Evolutionary conservation across 2,888 invertebrate species (phyloP).

Genomic region (Germaria angustata): DNA sequence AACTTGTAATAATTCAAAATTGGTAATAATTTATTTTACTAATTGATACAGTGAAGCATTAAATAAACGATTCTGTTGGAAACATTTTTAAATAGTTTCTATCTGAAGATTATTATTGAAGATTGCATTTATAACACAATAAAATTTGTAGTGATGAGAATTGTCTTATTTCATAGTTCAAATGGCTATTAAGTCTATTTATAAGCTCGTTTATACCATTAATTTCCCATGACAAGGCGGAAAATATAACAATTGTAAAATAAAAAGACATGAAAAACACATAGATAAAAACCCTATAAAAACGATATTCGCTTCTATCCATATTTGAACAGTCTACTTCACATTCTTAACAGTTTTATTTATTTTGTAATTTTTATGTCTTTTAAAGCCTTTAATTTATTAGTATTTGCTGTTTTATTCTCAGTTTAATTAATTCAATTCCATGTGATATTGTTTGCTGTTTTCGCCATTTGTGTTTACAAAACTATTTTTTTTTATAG

Average conservation of each 20-base stretch:
- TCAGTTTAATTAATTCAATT: slow-evolving; percentile 40
- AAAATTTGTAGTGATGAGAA: not conserved
- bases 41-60: too few species aligned
- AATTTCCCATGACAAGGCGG: not conserved
- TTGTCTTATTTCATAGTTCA: not conserved
- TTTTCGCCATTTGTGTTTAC: not conserved
- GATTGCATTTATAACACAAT: not conserved
- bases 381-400: slow-evolving; percentile 3
- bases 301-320: not conserved
- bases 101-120: not conserved
- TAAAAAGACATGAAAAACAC: not conserved
- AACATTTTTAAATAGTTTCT: too few species aligned
- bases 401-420: not conserved
- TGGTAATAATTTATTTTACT: too few species aligned
- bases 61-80: too few species aligned
- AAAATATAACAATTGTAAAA: not conserved
- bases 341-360: not conserved
- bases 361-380: not conserved
- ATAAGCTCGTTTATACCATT: not conserved
- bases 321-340: not conserved
- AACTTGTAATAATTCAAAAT: too few species aligned
- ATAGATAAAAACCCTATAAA: not conserved
- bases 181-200: not conserved
- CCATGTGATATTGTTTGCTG: not conserved
- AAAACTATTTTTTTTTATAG: not conserved